Base-by-base conservation (phyloP, 2,797 vertebrate species). In the Aldrovandia affinis region DNA sequence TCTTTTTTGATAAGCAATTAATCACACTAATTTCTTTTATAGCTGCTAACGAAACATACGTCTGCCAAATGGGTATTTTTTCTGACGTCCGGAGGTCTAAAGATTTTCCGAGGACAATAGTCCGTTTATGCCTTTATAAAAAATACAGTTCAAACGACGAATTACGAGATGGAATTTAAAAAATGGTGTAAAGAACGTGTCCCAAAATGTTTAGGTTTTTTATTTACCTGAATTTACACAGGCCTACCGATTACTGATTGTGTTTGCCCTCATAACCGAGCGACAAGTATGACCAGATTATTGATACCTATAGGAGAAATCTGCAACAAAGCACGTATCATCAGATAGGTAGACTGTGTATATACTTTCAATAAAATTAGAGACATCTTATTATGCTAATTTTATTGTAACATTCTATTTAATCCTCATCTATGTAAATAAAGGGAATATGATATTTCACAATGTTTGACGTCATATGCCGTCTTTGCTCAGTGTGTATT, bases 401-500 rank as follows among this genome's bases (percentile, higher is more conserved):
- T 94, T 95, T 95, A 96, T 95, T 96, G 95, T 95, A 96, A 94
- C 95, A 94, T 94, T 95, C 93, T 96, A 96, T 96, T 96, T 96
- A 96, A 96, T 95, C 95, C 90, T 92, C 94, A 95, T 94, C 93
- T 93, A 95, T 96, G 95, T 96, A 95, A 96, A 96, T 96, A 96
- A 96, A 96, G 93, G 93, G 93, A 93, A 92, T 95, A 95, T 95
- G 93, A 92, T 94, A 95, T 95, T 96, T 96, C 91, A 94, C 90
- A 82, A 88, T 86, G 91, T 90, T 86, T 86, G 87, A 83, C 86
- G 75, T 81, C 80, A 80, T 85, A 83, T 87, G 68, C 52, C 82
- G 47, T 86, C 63, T 30, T 83, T 78, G 82, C 68, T 83, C 22
- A 42, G 50, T 78, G 68, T 85, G 44, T 47, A 79, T 83, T 78